Conservation (phyloP, 1,140 invertebrate species). For the Phymastichus coffea region DNA sequence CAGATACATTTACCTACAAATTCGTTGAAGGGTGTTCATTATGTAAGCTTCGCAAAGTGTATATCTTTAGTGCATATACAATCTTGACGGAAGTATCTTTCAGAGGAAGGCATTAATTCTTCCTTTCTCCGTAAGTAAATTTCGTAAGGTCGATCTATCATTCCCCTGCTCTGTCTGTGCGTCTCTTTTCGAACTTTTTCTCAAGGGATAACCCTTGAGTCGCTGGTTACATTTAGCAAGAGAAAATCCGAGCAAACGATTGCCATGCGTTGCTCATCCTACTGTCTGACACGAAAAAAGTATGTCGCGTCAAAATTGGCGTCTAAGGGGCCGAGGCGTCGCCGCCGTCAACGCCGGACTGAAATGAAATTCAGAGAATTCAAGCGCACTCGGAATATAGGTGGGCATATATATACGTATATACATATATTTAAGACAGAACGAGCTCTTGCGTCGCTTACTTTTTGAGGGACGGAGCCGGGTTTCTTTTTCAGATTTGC, state of each 20-base stretch:
- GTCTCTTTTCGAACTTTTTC: too few relatives aligned
- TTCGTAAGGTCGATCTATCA: background rate
- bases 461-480: background rate
- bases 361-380: constrained; percentile 23
- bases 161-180: background rate
- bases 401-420: too few relatives aligned
- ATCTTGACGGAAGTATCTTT: too few relatives aligned
- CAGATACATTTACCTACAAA: too few relatives aligned
- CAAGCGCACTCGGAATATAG: constrained; percentile 8
- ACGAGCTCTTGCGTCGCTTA: background rate
- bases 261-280: background rate
- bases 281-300: constrained; percentile 10
- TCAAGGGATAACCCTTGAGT: too few relatives aligned
- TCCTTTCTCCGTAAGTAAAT: too few relatives aligned
- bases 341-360: background rate
- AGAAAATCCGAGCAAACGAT: constrained; percentile 1
- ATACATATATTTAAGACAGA: constrained; percentile 13
- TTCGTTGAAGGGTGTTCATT: too few relatives aligned
- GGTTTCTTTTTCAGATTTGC: constrained; percentile 6
- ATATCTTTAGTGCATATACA: too few relatives aligned
- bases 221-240: background rate
- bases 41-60: too few relatives aligned
- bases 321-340: background rate
- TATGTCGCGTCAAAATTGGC: constrained; percentile 15
- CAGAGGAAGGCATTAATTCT: too few relatives aligned